Conservation (phyloP, 2,797 vertebrate genomes). For the Sarcoramphus papa region DNA sequence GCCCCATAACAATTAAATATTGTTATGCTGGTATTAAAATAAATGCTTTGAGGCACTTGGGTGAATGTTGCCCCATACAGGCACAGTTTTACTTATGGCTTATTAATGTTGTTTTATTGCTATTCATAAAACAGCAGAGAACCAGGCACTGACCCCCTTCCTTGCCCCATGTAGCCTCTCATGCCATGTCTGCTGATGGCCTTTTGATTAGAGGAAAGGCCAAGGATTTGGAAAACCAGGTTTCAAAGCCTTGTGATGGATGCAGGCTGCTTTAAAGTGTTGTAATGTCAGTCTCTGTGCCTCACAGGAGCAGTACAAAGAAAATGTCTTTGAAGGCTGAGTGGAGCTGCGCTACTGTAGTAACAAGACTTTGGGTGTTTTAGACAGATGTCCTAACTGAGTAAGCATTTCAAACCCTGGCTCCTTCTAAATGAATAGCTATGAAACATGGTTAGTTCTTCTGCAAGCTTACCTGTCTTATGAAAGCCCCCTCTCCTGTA, state of each 20-base stretch:
- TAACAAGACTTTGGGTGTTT: background rate
- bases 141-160: background rate
- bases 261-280: background rate
- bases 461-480: background rate
- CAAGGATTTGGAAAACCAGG: background rate
- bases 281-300: background rate
- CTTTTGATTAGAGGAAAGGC: background rate
- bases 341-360: background rate
- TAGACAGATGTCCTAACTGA: background rate
- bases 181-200: background rate
- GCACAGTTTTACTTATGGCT: background rate
- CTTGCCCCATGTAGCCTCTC: background rate
- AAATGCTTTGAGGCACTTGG: background rate
- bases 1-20: background rate
- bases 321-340: background rate
- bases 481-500: background rate
- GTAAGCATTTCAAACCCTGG: background rate
- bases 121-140: background rate
- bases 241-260: background rate
- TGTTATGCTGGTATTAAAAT: constrained; percentile 2
- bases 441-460: background rate
- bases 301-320: background rate
- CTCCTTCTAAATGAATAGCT: background rate
- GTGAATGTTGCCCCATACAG: background rate
- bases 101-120: background rate